Evolutionary conservation across 1,140 invertebrate genomes (phyloP).

Genomic region (Lasioglossum albipes): DNA sequence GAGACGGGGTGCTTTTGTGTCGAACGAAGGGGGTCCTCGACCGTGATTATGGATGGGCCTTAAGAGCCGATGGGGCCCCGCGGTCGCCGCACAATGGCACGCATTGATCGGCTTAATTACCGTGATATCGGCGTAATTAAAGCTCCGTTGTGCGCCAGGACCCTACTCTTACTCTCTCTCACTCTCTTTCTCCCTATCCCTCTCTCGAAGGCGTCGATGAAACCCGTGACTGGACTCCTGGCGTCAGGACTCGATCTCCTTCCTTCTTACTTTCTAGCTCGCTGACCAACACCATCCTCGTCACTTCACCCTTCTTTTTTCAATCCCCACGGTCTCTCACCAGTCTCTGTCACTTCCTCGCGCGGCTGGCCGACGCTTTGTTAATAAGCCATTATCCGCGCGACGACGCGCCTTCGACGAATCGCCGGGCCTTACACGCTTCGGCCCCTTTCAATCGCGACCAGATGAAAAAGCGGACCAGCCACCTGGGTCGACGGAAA

Average conservation of each 20-base stretch:
- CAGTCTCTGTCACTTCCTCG: slow-evolving; percentile 58
- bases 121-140: slow-evolving; percentile 79
- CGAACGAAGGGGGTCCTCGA: slow-evolving; percentile 61
- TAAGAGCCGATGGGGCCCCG: slow-evolving; percentile 55
- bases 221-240: slow-evolving; percentile 66
- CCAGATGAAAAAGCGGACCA: slow-evolving; percentile 34
- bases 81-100: slow-evolving; percentile 68
- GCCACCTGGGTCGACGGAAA: background rate
- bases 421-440: slow-evolving; percentile 39
- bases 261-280: slow-evolving; percentile 13
- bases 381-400: slow-evolving; percentile 67
- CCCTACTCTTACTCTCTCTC: slow-evolving; percentile 34
- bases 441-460: slow-evolving; percentile 44
- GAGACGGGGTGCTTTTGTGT: slow-evolving; percentile 66
- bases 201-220: slow-evolving; percentile 57
- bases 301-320: slow-evolving; percentile 27
- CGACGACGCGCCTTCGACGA: slow-evolving; percentile 50
- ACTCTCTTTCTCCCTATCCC: too few species aligned
- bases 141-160: slow-evolving; percentile 73
- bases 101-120: slow-evolving; percentile 77
- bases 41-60: slow-evolving; percentile 67
- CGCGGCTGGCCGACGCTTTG: slow-evolving; percentile 59
- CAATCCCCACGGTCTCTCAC: slow-evolving; percentile 29
- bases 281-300: background rate
- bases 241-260: slow-evolving; percentile 47